Evolutionary conservation across 2,113 vertebrate species (phyloP).

Genomic region (Crotalus helleri): DNA sequence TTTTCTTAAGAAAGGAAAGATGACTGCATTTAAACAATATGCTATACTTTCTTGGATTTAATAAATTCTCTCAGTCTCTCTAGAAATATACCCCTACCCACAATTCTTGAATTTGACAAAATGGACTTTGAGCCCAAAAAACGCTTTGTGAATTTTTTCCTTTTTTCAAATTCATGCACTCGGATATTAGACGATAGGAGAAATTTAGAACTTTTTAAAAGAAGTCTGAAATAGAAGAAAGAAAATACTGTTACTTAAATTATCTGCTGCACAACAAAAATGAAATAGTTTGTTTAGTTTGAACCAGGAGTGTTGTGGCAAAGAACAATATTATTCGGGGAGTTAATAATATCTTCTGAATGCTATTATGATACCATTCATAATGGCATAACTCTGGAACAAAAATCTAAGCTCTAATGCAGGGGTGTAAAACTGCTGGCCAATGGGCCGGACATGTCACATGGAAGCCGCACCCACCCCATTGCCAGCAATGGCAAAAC

Average conservation of each 20-base stretch:
- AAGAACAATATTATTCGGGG: slow-evolving; percentile 16
- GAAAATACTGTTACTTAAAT: slow-evolving; percentile 25
- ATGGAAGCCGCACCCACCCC: too few relatives aligned
- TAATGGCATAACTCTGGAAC: slow-evolving; percentile 14
- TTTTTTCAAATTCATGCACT: not conserved
- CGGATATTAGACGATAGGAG: slow-evolving; percentile 9
- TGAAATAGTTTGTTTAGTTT: slow-evolving; percentile 36
- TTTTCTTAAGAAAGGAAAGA: not conserved
- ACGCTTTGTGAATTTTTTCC: not conserved
- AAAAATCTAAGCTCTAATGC: slow-evolving; percentile 35
- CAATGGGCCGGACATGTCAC: too few relatives aligned
- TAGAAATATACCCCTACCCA: not conserved
- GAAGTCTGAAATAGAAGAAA: slow-evolving; percentile 41
- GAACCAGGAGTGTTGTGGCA: slow-evolving; percentile 46
- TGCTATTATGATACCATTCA: not conserved
- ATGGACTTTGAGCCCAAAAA: not conserved
- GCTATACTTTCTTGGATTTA: not conserved
- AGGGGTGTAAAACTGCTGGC: too few relatives aligned
- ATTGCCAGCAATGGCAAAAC: too few relatives aligned
- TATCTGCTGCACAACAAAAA: slow-evolving; percentile 24
- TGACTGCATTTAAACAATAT: not conserved
- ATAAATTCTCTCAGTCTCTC: not conserved
- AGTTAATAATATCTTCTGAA: slow-evolving; percentile 14
- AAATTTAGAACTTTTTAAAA: slow-evolving; percentile 21
- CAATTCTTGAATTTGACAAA: not conserved